A percentile compares a stretch with the other conserved stretches of the same genome.
Conservation (phyloP, 1,140 invertebrate species). For the Asobara japonica region DNA sequence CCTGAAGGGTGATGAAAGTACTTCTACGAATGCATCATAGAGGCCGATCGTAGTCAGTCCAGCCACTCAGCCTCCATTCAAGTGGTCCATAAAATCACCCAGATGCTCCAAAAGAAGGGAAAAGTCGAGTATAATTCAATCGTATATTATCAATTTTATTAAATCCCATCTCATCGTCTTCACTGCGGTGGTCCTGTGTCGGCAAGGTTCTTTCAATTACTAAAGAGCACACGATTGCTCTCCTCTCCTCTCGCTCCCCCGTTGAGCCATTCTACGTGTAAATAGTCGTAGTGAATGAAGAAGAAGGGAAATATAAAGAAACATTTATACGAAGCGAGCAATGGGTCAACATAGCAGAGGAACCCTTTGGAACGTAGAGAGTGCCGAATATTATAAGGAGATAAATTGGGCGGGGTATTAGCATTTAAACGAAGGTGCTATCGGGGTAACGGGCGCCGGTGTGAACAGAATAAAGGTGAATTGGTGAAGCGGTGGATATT, state of each 20-base stretch:
- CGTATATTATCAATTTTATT: conserved; percentile 38
- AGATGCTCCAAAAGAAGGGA: neutral
- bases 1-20: no score
- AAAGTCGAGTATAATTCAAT: neutral
- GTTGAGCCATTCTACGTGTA: conserved; percentile 19
- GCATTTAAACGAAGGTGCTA: conserved; percentile 46
- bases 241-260: neutral
- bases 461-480: conserved; percentile 4
- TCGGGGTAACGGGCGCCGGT: conserved; percentile 19
- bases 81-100: neutral
- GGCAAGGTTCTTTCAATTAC: conserved; percentile 49
- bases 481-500: neutral
- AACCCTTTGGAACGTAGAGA: neutral
- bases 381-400: conserved; percentile 36
- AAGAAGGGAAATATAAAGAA: neutral
- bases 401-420: conserved; percentile 42
- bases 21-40: no score
- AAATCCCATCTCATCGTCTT: conserved; percentile 15
- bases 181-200: conserved; percentile 29
- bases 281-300: conserved; percentile 13
- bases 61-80: neutral
- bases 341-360: neutral
- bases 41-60: no score
- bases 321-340: neutral
- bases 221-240: neutral